Percentiles rank a stretch among this genome's conserved stretches.
Evolutionary conservation across 1,140 invertebrate genomes (phyloP).

Genomic region (Drosophila sturtevanti): DNA sequence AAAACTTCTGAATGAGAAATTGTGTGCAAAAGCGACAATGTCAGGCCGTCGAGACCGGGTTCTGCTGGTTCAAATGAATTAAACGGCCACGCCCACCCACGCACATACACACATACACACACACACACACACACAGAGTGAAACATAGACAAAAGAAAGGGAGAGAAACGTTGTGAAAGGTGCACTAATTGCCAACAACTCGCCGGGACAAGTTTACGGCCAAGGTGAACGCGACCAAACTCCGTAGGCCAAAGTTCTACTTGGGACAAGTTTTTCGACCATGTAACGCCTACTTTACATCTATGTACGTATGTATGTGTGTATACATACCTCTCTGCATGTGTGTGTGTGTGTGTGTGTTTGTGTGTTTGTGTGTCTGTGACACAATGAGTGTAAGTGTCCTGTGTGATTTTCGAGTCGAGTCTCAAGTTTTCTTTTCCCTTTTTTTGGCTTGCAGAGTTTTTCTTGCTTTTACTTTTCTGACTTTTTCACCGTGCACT

Average conservation of each 20-base stretch:
- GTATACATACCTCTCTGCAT: background rate
- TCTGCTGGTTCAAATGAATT: slow-evolving; percentile 69
- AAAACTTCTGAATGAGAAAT: slow-evolving; percentile 78
- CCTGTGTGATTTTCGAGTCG: slow-evolving; percentile 7
- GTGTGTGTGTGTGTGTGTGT: slow-evolving; percentile 17
- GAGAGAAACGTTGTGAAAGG: slow-evolving; percentile 31
- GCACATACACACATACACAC: slow-evolving; percentile 14
- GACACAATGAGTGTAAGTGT: background rate
- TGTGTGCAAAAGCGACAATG: slow-evolving; percentile 76
- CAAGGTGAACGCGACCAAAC: slow-evolving; percentile 68
- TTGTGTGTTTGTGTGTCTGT: slow-evolving; percentile 15
- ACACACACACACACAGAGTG: slow-evolving; percentile 6
- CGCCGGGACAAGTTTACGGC: slow-evolving; percentile 75
- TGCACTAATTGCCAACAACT: slow-evolving; percentile 75
- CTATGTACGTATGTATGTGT: slow-evolving; percentile 17
- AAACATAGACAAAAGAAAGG: slow-evolving; percentile 5
- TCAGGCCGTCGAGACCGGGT: slow-evolving; percentile 28
- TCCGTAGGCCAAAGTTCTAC: slow-evolving; percentile 70
- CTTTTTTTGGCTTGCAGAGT: slow-evolving; percentile 40
- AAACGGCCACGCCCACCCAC: slow-evolving; percentile 62
- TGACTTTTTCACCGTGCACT: slow-evolving; percentile 7
- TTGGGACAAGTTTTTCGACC: slow-evolving; percentile 64
- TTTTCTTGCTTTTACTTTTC: slow-evolving; percentile 69
- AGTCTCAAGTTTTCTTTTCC: slow-evolving; percentile 6
- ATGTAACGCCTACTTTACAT: slow-evolving; percentile 60